Conservation (phyloP, 2,888 invertebrate species). For the Diarsia dahlii region DNA sequence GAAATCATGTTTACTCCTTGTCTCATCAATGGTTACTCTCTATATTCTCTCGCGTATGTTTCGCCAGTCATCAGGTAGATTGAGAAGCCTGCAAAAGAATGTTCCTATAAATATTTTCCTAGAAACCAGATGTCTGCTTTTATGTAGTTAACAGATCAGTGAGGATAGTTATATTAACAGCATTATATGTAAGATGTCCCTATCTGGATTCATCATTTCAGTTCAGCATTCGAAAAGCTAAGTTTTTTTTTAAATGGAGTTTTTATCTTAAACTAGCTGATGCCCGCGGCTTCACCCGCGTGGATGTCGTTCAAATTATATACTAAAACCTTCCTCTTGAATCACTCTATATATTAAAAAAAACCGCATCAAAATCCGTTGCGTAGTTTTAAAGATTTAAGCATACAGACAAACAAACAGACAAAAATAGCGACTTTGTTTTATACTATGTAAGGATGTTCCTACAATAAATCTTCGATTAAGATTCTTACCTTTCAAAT, state of each 20-base stretch:
- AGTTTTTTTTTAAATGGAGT: not conserved
- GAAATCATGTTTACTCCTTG: not conserved
- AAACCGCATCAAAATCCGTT: too few species aligned
- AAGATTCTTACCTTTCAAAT: constrained; percentile 19
- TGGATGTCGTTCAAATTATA: too few species aligned
- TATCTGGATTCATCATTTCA: constrained; percentile 84
- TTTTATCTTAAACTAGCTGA: not conserved
- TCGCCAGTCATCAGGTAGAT: not conserved
- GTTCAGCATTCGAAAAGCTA: not conserved
- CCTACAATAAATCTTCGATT: not conserved
- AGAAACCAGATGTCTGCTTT: not conserved
- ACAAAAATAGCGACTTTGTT: too few species aligned
- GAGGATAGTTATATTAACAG: constrained; percentile 84
- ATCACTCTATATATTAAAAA: too few species aligned
- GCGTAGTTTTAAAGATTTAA: too few species aligned
- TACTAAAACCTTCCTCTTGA: too few species aligned
- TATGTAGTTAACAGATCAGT: constrained; percentile 46
- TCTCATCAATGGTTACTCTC: not conserved
- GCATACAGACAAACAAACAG: too few species aligned
- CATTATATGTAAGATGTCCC: constrained; percentile 86
- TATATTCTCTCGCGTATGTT: not conserved
- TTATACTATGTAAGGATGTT: too few species aligned
- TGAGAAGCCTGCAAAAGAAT: constrained; percentile 10
- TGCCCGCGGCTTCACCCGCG: too few species aligned
- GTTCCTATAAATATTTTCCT: not conserved